Conservation (phyloP, 2,797 vertebrate genomes). For the Cyprinella venusta region DNA sequence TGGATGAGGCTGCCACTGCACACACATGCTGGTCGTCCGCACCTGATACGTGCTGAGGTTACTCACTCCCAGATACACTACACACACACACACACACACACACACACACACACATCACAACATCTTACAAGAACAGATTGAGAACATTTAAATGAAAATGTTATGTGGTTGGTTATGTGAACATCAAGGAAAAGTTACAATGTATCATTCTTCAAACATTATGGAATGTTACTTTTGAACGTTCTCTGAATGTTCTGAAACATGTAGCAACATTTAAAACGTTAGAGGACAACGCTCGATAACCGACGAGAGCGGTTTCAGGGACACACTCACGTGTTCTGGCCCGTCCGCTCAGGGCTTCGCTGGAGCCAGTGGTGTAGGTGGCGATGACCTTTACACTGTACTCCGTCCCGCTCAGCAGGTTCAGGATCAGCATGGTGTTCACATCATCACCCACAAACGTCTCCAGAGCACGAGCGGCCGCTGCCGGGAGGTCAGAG, state of each 20-base stretch:
- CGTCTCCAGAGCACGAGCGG: conserved; percentile 89
- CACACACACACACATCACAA: background rate
- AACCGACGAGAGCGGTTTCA: too few relatives aligned
- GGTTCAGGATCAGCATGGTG: conserved; percentile 92
- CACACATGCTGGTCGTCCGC: conserved; percentile 84
- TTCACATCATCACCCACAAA: conserved; percentile 94
- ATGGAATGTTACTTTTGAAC: background rate
- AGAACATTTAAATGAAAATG: too few relatives aligned
- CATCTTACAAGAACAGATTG: background rate
- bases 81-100: conserved; percentile 30
- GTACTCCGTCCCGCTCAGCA: conserved; percentile 93
- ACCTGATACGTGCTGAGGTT: conserved; percentile 82
- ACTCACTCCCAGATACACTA: conserved; percentile 87
- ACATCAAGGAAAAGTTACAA: too few relatives aligned
- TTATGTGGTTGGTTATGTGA: too few relatives aligned
- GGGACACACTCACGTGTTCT: conserved; percentile 84
- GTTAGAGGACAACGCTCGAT: too few relatives aligned
- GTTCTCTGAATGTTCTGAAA: background rate
- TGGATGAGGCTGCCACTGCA: conserved; percentile 88
- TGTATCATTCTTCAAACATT: too few relatives aligned
- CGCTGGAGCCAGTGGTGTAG: conserved; percentile 91
- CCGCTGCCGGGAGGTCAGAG: conserved; percentile 69
- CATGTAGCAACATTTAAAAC: too few relatives aligned
- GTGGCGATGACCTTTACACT: conserved; percentile 92
- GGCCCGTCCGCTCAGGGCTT: conserved; percentile 85